phyloP scores from a whole-genome alignment of 2,797 vertebrate species.

The Tauraco hartlaubi region DNA sequence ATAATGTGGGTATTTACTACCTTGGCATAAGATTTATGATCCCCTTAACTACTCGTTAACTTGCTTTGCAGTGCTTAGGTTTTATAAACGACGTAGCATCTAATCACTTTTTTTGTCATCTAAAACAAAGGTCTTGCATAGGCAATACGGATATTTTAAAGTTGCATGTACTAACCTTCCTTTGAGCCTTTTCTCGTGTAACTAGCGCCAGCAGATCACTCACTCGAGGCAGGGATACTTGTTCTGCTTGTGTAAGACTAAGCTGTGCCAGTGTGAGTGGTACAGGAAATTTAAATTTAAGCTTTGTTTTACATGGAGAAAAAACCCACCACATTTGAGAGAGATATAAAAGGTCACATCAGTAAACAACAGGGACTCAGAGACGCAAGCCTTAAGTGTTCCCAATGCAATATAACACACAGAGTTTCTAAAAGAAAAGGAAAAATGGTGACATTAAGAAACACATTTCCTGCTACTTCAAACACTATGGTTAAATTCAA shows the following conservation, averaged over 20 bases:
- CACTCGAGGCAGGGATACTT: neutral
- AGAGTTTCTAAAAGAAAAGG: constrained; percentile 16
- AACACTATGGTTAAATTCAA: constrained; percentile 6
- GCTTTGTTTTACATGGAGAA: neutral
- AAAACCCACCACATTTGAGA: neutral
- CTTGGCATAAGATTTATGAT: neutral
- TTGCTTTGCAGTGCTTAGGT: neutral
- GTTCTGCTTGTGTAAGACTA: neutral
- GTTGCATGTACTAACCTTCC: neutral
- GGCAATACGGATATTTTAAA: neutral
- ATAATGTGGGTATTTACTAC: neutral
- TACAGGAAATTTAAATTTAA: constrained; percentile 23
- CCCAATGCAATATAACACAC: neutral
- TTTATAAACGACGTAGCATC: neutral
- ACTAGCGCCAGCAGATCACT: neutral
- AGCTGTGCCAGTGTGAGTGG: neutral
- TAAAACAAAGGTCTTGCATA: neutral
- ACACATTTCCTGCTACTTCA: constrained; percentile 5
- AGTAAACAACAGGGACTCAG: constrained; percentile 56
- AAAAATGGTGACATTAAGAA: constrained; percentile 53
- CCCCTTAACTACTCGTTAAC: neutral
- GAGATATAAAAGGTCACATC: constrained; percentile 50
- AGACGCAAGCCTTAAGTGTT: constrained; percentile 29
- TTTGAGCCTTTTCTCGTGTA: neutral
- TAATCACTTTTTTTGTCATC: neutral